Evolutionary conservation across 37 sponge, comb jelly and placozoan species (phyloP), one percentile per base, ranked within the genome.

Genomic region (Crambe crambe): DNA sequence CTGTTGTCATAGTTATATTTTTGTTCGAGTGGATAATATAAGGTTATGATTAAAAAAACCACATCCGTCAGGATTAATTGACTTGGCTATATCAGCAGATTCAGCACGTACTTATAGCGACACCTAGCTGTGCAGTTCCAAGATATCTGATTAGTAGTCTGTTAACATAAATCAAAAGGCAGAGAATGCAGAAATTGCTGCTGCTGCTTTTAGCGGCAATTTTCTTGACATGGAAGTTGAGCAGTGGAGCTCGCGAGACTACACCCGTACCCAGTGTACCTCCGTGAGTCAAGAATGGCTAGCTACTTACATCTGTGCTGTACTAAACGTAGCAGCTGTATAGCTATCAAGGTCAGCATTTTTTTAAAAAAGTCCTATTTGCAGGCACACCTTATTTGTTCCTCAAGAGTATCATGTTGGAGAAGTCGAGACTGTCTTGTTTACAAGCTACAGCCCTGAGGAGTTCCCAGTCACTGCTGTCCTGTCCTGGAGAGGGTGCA

Each of bases 361-460:
- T 15, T 47, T 15, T 47, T 47, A 12, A 47, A 15, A 47, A 15
- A 15, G 51, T 47, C 12, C 12, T 47, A 6, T 12, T 61, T 42
- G 54, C 79, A 85, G 85, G 36, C 85, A 85, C 72, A 41, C 26
- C 15, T 44, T 85, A 54, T 64, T 70, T 32, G 59, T 31, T 1
- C 85, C 85, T 22, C 77, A 85, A 25, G 43, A 6, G 40, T 85
- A 56, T 68, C 69, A 72, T 37, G 76, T 85, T 35, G 85, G 79
- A 30, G 35, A 39, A 10, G 35, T 8, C 54, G 78, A 77, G 56
- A 72, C 54, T 10, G 12, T 85, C 36, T 72, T 78, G 6, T 40
- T 85, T 20, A 85, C 76, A 34, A 84, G 73, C 60, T 84, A 84
- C 58, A 39, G 21, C 23, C 6, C 17, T 36, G 61, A 65, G 12